These are phyloP conservation scores for Mormyrops boulengeri DNA, from an alignment of 2,797 vertebrate species.

Conservation along the genomic window DNA sequence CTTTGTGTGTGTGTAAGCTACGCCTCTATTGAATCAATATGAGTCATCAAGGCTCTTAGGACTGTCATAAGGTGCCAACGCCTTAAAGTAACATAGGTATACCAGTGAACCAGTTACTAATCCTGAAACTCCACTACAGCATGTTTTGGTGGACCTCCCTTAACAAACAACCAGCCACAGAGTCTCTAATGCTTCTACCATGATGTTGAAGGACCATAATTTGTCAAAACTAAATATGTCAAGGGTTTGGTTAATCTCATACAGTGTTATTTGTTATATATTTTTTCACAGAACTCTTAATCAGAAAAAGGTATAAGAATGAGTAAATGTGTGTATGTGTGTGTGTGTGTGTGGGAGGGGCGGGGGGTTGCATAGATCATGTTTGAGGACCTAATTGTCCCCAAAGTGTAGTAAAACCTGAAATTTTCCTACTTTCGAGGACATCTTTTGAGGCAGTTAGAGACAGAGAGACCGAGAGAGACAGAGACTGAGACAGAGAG, in stretches of 20 bases:
- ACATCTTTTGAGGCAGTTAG: too few relatives aligned
- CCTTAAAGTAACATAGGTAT: conserved; percentile 21
- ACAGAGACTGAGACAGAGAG: background rate
- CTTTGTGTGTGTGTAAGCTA: conserved; percentile 31
- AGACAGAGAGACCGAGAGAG: too few relatives aligned
- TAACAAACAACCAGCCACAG: background rate
- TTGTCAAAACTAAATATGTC: background rate
- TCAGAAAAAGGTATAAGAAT: background rate
- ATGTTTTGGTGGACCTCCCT: background rate
- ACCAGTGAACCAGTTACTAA: conserved; percentile 28
- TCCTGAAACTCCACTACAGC: conserved; percentile 31
- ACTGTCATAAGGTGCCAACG: conserved; percentile 32
- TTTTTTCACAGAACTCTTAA: background rate
- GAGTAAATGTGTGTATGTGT: background rate
- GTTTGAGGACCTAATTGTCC: too few relatives aligned
- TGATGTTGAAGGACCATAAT: background rate
- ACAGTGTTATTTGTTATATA: background rate
- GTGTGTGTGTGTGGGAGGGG: background rate
- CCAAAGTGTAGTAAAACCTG: too few relatives aligned
- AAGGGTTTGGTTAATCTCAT: background rate
- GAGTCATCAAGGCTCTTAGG: conserved; percentile 51
- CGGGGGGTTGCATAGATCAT: too few relatives aligned
- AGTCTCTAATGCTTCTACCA: background rate
- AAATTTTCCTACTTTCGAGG: too few relatives aligned
- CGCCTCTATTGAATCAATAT: conserved; percentile 59